Percentiles rank a stretch among this genome's conserved stretches.
These are phyloP conservation scores for Helicoverpa zea DNA, from an alignment of 1,140 invertebrate genomes.

Conservation along the genomic window DNA sequence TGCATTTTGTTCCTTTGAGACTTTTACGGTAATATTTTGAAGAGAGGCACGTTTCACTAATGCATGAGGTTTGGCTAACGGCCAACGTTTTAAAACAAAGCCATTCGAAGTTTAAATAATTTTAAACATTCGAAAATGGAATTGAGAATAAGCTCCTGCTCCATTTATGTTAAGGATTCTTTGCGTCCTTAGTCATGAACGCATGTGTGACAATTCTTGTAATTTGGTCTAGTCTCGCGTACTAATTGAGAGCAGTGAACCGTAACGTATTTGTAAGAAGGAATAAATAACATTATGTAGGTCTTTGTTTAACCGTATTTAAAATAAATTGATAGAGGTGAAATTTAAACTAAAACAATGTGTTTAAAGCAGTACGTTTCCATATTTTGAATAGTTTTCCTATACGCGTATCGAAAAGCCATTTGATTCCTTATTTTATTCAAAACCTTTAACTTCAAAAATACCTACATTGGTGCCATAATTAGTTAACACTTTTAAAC, in stretches of 20 bases:
- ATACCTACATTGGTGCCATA: not conserved
- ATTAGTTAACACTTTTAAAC: not conserved
- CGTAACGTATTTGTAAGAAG: not conserved
- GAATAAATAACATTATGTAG: too few relatives aligned
- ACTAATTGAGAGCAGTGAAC: not conserved
- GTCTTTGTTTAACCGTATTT: not conserved
- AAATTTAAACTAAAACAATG: too few relatives aligned
- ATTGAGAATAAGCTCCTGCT: not conserved
- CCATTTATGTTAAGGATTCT: not conserved
- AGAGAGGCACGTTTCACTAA: not conserved
- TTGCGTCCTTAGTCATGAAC: not conserved
- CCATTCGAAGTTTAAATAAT: not conserved
- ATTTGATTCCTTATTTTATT: too few relatives aligned
- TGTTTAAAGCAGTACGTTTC: too few relatives aligned
- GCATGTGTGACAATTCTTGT: not conserved
- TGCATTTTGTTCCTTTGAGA: not conserved
- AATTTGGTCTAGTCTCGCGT: not conserved
- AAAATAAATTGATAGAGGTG: too few relatives aligned
- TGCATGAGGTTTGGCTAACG: slow-evolving; percentile 1
- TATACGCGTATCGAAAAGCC: too few relatives aligned
- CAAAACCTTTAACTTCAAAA: too few relatives aligned
- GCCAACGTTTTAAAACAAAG: not conserved
- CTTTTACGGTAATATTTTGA: slow-evolving; percentile 4
- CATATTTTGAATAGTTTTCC: too few relatives aligned
- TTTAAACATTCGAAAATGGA: slow-evolving; percentile 19